Percentiles rank a stretch among this genome's conserved stretches.
Conservation (phyloP, 2,888 invertebrate species). For the Catocala sponsa region DNA sequence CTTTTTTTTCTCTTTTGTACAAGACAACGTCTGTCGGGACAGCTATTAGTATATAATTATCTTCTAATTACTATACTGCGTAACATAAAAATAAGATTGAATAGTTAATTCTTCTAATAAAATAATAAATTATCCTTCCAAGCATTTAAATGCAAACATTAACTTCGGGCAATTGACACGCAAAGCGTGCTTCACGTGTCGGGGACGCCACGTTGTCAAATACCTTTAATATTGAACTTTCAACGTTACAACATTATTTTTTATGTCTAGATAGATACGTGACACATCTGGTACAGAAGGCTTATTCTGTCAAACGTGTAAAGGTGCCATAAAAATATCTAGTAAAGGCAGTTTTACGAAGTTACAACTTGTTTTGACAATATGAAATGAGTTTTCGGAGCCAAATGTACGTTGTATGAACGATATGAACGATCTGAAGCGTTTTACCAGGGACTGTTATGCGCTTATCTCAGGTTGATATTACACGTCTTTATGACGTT, state of each 20-base stretch:
- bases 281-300: constrained; percentile 44
- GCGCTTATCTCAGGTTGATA: no score
- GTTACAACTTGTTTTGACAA: constrained; percentile 9
- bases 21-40: no score
- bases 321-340: constrained; percentile 39
- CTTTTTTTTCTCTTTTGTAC: no score
- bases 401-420: not conserved
- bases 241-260: constrained; percentile 49
- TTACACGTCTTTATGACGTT: no score
- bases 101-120: not conserved
- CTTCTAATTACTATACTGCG: no score
- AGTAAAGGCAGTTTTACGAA: constrained; percentile 32
- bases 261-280: constrained; percentile 46
- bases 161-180: constrained; percentile 6
- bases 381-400: not conserved
- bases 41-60: no score
- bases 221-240: constrained; percentile 40
- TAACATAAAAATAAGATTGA: not conserved
- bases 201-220: constrained; percentile 21
- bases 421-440: no score
- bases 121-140: not conserved
- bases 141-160: not conserved
- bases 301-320: constrained; percentile 40
- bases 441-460: no score
- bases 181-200: constrained; percentile 27